Evolutionary conservation across 2,888 invertebrate species (phyloP).

Genomic region (Lottia gigantea): DNA sequence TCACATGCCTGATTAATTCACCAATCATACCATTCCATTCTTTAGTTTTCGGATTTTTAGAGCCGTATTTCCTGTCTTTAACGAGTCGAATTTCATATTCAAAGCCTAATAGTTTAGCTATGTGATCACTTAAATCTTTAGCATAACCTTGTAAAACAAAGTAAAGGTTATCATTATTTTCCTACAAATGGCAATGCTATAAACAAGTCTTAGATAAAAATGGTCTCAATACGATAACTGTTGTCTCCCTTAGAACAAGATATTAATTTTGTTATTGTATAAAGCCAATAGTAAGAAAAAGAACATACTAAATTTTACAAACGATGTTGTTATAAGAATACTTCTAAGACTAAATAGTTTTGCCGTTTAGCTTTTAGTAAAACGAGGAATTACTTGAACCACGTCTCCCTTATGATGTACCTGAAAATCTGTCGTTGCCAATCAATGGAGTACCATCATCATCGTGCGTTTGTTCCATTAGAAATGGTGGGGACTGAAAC

Average conservation of each 20-base stretch:
- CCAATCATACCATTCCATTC: constrained; percentile 67
- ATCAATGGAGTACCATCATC: constrained; percentile 31
- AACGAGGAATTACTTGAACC: too few species aligned
- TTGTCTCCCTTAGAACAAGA: too few species aligned
- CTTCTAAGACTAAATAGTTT: too few species aligned
- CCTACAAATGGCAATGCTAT: too few species aligned
- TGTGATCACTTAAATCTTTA: constrained; percentile 86
- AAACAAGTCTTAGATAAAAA: too few species aligned
- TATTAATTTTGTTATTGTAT: too few species aligned
- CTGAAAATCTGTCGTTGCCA: constrained; percentile 43
- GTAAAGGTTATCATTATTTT: background rate
- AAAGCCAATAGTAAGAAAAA: too few species aligned
- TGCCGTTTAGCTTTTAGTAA: too few species aligned
- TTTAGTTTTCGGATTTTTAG: constrained; percentile 33
- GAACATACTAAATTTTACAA: too few species aligned
- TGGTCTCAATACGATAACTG: too few species aligned
- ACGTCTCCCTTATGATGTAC: constrained; percentile 22
- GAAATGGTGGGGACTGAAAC: constrained; percentile 42
- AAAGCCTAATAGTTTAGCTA: constrained; percentile 83
- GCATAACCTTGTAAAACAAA: constrained; percentile 78
- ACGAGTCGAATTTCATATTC: constrained; percentile 87
- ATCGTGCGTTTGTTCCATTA: constrained; percentile 36
- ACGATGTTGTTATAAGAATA: too few species aligned
- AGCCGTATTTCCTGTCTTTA: constrained; percentile 86
- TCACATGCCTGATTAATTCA: constrained; percentile 55